Percentiles rank a stretch among this genome's conserved stretches.
Evolutionary conservation across 2,113 vertebrate genomes (phyloP).

Genomic region (Capricornis sumatraensis): DNA sequence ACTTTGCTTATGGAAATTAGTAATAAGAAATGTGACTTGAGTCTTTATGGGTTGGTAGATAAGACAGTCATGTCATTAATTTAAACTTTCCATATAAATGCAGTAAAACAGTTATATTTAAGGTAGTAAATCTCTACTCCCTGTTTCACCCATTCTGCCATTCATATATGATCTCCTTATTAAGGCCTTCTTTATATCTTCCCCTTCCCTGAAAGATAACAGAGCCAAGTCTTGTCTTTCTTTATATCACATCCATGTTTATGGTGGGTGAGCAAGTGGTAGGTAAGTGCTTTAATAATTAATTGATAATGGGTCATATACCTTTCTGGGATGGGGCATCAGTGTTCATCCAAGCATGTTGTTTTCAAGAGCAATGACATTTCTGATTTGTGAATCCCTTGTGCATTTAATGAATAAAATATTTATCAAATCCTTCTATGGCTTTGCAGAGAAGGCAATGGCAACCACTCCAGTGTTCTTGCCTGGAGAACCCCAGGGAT

Average conservation of each 20-base stretch:
- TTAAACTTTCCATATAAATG: background rate
- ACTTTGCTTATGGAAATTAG: background rate
- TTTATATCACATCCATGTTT: background rate
- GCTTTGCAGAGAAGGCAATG: background rate
- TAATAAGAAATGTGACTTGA: background rate
- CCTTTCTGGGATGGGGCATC: background rate
- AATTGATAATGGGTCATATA: background rate
- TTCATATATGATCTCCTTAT: background rate
- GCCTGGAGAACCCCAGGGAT: background rate
- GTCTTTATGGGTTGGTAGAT: background rate
- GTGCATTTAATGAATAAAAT: background rate
- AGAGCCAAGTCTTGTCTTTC: background rate
- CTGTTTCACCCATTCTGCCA: background rate
- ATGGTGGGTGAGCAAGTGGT: background rate
- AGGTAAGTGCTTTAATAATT: background rate
- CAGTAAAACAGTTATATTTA: background rate
- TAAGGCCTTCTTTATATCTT: background rate
- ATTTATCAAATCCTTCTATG: background rate
- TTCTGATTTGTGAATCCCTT: background rate
- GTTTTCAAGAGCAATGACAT: background rate
- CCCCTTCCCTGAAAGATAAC: background rate
- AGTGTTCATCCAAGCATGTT: background rate
- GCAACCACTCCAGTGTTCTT: background rate
- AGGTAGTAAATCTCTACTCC: background rate
- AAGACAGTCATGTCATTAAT: background rate